These are phyloP conservation scores for Platanista minor DNA, from an alignment of 2,113 vertebrate genomes.

Conservation along the genomic window DNA sequence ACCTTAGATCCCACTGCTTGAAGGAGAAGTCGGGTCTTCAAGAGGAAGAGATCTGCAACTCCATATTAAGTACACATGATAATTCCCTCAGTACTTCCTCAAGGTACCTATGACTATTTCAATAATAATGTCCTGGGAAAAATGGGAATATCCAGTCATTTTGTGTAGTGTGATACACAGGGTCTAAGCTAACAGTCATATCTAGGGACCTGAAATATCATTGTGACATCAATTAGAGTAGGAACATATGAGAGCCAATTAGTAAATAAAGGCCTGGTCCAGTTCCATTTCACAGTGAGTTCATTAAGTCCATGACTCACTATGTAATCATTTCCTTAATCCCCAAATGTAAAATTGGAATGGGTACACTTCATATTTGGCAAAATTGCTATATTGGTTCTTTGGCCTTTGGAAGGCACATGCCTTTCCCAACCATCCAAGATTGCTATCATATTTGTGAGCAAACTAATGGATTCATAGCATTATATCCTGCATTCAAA, in stretches of 20 bases:
- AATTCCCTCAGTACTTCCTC: neutral
- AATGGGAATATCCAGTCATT: neutral
- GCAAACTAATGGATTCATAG: neutral
- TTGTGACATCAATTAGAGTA: neutral
- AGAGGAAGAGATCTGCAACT: neutral
- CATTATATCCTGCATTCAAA: neutral
- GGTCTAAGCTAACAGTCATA: neutral
- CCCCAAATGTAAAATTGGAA: neutral
- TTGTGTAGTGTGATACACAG: neutral
- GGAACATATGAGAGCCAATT: neutral
- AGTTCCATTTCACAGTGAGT: neutral
- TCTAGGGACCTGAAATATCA: neutral
- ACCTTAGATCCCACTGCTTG: neutral
- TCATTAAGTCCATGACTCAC: neutral
- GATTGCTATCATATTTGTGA: neutral
- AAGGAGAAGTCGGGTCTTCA: neutral
- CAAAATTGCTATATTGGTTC: neutral
- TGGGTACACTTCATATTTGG: neutral
- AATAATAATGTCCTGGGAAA: neutral
- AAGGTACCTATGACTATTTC: neutral
- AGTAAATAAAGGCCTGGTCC: neutral
- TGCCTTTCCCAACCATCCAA: neutral
- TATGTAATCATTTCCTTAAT: neutral
- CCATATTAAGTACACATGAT: neutral
- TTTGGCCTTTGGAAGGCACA: neutral